Conservation (phyloP, 2,888 invertebrate genomes). For the Drosophila emarginata region DNA sequence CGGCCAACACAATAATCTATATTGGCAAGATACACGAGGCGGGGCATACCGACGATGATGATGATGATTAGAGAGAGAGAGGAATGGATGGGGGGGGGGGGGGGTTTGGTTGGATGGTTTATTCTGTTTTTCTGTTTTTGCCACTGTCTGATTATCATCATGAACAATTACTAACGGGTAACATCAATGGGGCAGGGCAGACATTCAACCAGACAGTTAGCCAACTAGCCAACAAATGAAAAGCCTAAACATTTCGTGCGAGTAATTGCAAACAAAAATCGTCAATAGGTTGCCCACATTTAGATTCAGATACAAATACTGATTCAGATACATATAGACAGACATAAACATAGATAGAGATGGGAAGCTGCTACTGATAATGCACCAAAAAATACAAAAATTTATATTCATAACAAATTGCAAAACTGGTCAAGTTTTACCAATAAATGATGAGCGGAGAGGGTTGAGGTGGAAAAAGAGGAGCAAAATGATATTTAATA, state of each 20-base stretch:
- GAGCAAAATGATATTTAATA: not conserved
- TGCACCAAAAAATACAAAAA: slow-evolving; percentile 8
- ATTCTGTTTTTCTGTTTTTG: slow-evolving; percentile 25
- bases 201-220: slow-evolving; percentile 11
- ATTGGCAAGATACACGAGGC: too few relatives aligned
- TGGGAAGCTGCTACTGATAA: not conserved
- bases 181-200: not conserved
- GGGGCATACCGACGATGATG: not conserved
- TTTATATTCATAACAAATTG: slow-evolving; percentile 1
- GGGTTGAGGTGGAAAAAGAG: not conserved
- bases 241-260: slow-evolving; percentile 57
- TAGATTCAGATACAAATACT: slow-evolving; percentile 35
- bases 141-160: slow-evolving; percentile 27
- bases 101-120: not conserved
- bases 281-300: slow-evolving; percentile 44
- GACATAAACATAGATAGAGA: not conserved
- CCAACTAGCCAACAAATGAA: slow-evolving; percentile 50
- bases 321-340: slow-evolving; percentile 7
- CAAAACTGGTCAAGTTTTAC: not conserved
- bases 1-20: slow-evolving; percentile 39
- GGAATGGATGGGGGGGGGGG: not conserved
- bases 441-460: not conserved
- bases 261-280: slow-evolving; percentile 67
- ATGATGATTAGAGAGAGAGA: not conserved
- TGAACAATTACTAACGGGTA: slow-evolving; percentile 22